phyloP scores from a whole-genome alignment of 2,888 invertebrate genomes.

The Nomada ferruginata region DNA sequence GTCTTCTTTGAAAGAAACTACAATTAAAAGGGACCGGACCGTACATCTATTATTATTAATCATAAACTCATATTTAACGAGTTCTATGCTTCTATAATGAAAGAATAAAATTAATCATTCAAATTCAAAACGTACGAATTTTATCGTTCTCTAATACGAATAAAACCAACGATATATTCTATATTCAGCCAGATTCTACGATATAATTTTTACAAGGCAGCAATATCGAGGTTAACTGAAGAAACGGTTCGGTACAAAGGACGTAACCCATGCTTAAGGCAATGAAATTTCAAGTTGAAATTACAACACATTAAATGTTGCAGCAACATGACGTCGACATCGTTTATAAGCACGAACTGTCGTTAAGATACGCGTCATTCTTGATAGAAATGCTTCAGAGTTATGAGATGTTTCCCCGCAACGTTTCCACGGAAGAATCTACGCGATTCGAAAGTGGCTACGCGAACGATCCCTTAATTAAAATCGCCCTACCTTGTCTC shows the following conservation, averaged over 20 bases:
- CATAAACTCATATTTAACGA: too few relatives aligned
- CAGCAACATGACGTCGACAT: background rate
- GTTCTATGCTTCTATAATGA: too few relatives aligned
- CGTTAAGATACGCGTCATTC: constrained; percentile 36
- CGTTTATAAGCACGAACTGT: constrained; percentile 13
- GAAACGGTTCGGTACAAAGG: background rate
- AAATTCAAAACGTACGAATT: too few relatives aligned
- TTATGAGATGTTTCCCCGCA: constrained; percentile 38
- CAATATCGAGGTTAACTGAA: background rate
- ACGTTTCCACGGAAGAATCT: constrained; percentile 26
- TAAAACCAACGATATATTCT: background rate
- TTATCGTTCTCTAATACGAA: too few relatives aligned
- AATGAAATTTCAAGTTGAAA: constrained; percentile 13
- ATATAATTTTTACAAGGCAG: background rate
- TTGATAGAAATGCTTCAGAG: constrained; percentile 37
- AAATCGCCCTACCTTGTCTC: background rate
- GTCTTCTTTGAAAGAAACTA: too few relatives aligned
- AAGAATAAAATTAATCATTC: background rate
- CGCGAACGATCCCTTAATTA: constrained; percentile 10
- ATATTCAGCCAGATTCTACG: background rate
- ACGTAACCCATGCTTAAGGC: background rate
- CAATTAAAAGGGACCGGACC: too few relatives aligned
- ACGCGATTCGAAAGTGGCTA: constrained; percentile 6
- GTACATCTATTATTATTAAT: too few relatives aligned
- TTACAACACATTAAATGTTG: constrained; percentile 8